Conservation (phyloP, 2,113 vertebrate species). For the Lucifuga dentata region DNA sequence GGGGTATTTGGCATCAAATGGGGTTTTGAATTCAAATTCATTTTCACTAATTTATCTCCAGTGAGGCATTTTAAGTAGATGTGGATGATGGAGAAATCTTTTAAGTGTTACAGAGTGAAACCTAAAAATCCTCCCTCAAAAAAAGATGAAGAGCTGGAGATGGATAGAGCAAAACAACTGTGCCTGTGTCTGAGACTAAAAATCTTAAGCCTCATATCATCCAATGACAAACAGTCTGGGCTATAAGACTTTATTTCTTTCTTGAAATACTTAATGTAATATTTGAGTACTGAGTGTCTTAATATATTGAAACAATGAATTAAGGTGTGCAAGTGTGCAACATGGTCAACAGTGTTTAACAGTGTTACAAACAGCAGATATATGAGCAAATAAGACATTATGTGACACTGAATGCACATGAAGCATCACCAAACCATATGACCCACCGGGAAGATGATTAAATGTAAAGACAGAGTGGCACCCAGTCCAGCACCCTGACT, state of each 20-base stretch:
- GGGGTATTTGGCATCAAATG: not conserved
- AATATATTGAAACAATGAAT: conserved; percentile 10
- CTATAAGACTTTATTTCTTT: not conserved
- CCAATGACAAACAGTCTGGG: not conserved
- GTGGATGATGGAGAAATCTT: conserved; percentile 20
- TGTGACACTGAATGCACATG: conserved; percentile 47
- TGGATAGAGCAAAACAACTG: conserved; percentile 6
- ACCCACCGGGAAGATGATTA: conserved; percentile 40
- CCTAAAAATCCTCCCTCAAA: conserved; percentile 31
- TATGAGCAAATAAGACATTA: conserved; percentile 31
- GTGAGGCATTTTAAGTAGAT: conserved; percentile 34
- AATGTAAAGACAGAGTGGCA: conserved; percentile 11
- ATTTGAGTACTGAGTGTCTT: not conserved
- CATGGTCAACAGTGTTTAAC: conserved; percentile 5
- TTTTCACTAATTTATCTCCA: conserved; percentile 34
- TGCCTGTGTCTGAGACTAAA: not conserved
- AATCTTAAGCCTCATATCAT: not conserved
- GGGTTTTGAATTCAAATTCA: conserved; percentile 23
- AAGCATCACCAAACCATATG: conserved; percentile 45
- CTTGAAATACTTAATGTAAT: not conserved
- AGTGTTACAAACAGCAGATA: conserved; percentile 10
- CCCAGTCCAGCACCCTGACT: not conserved
- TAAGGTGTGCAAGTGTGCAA: too few relatives aligned
- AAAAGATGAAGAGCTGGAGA: conserved; percentile 16
- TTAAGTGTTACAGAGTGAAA: conserved; percentile 11